Evolutionary conservation across 2,113 vertebrate species (phyloP).

Genomic region (Alaudala cheleensis): DNA sequence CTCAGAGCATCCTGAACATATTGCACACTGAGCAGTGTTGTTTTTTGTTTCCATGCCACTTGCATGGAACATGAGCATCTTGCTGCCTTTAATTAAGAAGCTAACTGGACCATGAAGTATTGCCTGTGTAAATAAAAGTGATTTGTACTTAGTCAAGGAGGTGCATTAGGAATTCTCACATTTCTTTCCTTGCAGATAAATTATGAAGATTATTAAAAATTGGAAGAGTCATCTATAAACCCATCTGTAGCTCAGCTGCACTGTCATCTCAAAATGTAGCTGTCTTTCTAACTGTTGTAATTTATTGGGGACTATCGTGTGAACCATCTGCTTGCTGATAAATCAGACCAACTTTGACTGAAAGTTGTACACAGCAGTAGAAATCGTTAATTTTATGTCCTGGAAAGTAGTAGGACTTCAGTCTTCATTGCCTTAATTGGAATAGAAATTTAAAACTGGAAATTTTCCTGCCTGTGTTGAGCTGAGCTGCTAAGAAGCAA

Average conservation of each 20-base stretch:
- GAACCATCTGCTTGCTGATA: constrained; percentile 70
- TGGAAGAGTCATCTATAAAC: constrained; percentile 72
- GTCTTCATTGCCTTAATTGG: constrained; percentile 20
- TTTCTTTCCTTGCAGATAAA: constrained; percentile 71
- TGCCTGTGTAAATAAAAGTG: constrained; percentile 79
- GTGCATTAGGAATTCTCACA: constrained; percentile 70
- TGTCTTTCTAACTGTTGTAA: constrained; percentile 68
- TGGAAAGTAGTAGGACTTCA: constrained; percentile 39
- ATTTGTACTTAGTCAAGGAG: constrained; percentile 74
- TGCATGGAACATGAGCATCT: constrained; percentile 76
- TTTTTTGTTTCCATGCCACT: constrained; percentile 61
- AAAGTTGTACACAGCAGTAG: constrained; percentile 5
- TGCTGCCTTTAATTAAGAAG: constrained; percentile 89
- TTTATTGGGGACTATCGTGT: constrained; percentile 56
- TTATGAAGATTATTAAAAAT: constrained; percentile 74
- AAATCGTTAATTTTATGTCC: constrained; percentile 54
- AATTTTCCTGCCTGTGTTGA: neutral
- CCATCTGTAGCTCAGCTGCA: constrained; percentile 70
- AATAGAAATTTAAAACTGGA: constrained; percentile 11
- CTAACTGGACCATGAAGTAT: constrained; percentile 85
- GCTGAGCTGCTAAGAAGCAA: neutral
- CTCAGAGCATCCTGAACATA: constrained; percentile 61
- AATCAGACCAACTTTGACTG: constrained; percentile 63
- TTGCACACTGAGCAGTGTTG: constrained; percentile 62
- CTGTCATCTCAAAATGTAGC: constrained; percentile 61